Base-by-base conservation (phyloP, 2,797 vertebrate genomes). In the Sus cebifrons region DNA sequence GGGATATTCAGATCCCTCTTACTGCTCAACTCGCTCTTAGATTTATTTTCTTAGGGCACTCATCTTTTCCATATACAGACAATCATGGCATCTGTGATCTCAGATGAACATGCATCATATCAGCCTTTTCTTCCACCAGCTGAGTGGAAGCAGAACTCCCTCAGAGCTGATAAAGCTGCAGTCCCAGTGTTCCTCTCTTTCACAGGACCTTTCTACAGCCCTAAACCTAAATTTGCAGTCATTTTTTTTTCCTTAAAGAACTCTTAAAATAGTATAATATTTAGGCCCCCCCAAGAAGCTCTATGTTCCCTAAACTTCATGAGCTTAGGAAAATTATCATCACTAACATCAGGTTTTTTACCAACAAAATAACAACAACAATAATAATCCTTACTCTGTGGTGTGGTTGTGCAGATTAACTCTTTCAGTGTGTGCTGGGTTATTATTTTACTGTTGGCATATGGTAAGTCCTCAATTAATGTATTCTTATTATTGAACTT, bases 181-280 rank as follows among this genome's bases (percentile, higher is more conserved):
- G 27, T 17, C 2, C 1, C 1, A 36, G 21, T 0, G 2, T 11
- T 5, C 25, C 16, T 54, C 6, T 11, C 14, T 62, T 29, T 25
- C 36, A 81, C 9, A 27, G 9, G 5, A 5, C 1, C n/a, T 2
- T 87, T 65, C 14, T 9, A 0, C 3, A 81, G 40, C 27, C 14
- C 68, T 44, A 14, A 5, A 32, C 13, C 10, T 40, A 32, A 27
- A 32, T 52, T 23, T 44, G 3, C n/a, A 9, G 9, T n/a, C 7
- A 13, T 25, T 9, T 27, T 56, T 68, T 17, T 75, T 60, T 29
- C 36, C 5, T 64, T 3, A 21, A 68, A 25, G 14, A 0, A 11
- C 15, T 54, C 10, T 40, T 54, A 11, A 44, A 36, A 65, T 6
- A 40, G 2, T 17, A 11, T 2, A 29, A 25, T 1, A 23, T 67